These are phyloP conservation scores for Arizona elegans DNA, from an alignment of 2,113 vertebrate species.

Conservation along the genomic window DNA sequence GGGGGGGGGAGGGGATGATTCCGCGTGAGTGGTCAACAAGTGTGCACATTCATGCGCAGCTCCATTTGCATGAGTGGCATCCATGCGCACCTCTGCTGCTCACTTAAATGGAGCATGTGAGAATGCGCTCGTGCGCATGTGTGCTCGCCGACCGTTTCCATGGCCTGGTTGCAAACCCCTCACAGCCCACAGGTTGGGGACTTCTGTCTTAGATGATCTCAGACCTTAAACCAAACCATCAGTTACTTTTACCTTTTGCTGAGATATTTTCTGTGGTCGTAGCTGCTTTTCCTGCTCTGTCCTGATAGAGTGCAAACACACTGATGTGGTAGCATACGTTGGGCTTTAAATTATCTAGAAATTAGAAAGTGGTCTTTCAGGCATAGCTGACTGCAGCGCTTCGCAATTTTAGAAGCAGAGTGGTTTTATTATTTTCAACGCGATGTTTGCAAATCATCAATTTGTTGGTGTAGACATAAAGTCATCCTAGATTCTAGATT, in stretches of 20 bases:
- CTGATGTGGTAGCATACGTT: conserved; percentile 63
- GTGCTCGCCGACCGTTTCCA: not conserved
- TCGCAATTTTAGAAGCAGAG: not conserved
- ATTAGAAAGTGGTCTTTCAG: not conserved
- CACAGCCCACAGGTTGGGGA: not conserved
- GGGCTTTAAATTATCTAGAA: conserved; percentile 61
- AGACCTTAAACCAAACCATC: rapidly evolving
- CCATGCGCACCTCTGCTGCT: not conserved
- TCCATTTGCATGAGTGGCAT: not conserved
- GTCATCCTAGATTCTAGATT: not conserved
- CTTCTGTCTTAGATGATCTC: rapidly evolving
- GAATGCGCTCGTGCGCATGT: not conserved
- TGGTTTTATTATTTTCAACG: not conserved
- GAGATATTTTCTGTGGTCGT: conserved; percentile 8
- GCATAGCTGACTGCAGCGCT: not conserved
- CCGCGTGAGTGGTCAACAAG: not conserved
- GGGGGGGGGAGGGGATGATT: not conserved
- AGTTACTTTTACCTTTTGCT: conserved; percentile 56
- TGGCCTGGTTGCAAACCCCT: not conserved
- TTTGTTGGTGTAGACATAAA: not conserved
- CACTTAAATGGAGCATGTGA: not conserved
- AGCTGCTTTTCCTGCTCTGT: conserved; percentile 47
- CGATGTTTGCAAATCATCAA: not conserved
- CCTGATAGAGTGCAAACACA: conserved; percentile 47
- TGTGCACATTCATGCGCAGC: rapidly evolving